Evolutionary conservation across 2,113 vertebrate species (phyloP).

Genomic region (Ia io): DNA sequence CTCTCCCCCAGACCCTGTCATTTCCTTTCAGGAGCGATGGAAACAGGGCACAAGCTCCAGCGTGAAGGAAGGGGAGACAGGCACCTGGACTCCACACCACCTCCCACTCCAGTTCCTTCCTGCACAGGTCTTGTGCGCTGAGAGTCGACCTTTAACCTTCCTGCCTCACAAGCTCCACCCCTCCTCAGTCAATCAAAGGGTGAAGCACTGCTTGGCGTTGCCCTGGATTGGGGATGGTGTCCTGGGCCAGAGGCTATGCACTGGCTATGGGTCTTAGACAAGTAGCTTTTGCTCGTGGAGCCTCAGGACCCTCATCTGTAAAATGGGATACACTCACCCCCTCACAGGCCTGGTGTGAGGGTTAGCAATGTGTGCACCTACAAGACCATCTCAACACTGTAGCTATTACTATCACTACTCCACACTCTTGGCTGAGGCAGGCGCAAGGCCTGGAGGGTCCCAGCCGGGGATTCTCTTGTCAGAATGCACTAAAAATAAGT

Average conservation of each 20-base stretch:
- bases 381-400: neutral
- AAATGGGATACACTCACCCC: neutral
- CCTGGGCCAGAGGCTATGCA: neutral
- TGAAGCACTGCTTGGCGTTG: neutral
- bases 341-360: neutral
- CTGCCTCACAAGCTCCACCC: neutral
- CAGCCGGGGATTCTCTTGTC: neutral
- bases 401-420: too few species aligned
- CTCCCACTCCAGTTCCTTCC: neutral
- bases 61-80: neutral
- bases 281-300: neutral
- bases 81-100: neutral
- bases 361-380: accelerated
- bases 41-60: neutral
- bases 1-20: neutral
- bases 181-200: neutral
- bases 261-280: neutral
- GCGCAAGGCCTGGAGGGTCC: neutral
- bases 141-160: neutral
- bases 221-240: neutral
- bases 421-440: neutral
- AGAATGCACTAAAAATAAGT: conserved; percentile 29
- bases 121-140: neutral
- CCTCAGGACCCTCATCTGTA: neutral
- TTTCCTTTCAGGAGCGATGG: neutral